Percentiles rank a stretch among this genome's conserved stretches.
Conservation (phyloP, 1,140 invertebrate genomes). For the Drosophila quadrilineata region DNA sequence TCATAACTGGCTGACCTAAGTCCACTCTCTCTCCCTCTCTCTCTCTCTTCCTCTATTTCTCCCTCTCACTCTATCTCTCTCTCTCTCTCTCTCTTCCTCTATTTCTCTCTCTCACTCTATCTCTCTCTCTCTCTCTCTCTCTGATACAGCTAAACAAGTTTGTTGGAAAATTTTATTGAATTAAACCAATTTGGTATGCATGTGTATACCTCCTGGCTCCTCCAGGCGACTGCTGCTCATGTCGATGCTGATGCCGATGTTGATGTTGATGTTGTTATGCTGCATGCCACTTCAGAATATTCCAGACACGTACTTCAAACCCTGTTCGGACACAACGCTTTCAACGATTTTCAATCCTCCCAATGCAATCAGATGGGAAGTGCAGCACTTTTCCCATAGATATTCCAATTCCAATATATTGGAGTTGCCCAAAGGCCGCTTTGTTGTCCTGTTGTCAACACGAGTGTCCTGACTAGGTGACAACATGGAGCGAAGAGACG, state of each 20-base stretch:
- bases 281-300: constrained; percentile 33
- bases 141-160: constrained; percentile 57
- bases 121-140: too few species aligned
- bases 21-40: background rate
- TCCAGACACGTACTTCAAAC: constrained; percentile 47
- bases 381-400: too few species aligned
- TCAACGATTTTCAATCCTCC: constrained; percentile 67
- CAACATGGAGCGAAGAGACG: constrained; percentile 11
- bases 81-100: too few species aligned
- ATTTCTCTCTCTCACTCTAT: too few species aligned
- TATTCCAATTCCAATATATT: too few species aligned
- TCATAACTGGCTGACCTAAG: constrained; percentile 46
- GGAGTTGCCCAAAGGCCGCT: too few species aligned
- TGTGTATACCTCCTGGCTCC: constrained; percentile 2
- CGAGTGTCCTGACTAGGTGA: constrained; percentile 47
- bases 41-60: background rate
- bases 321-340: constrained; percentile 26
- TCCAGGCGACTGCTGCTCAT: background rate
- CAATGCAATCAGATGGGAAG: constrained; percentile 73
- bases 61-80: too few species aligned
- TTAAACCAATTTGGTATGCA: constrained; percentile 70
- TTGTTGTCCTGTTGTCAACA: constrained; percentile 49
- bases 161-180: constrained; percentile 60
- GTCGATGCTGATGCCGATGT: background rate
- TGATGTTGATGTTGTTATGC: too few species aligned